phyloP scores from a whole-genome alignment of 1,140 invertebrate genomes.

The Papilio polyxenes region DNA sequence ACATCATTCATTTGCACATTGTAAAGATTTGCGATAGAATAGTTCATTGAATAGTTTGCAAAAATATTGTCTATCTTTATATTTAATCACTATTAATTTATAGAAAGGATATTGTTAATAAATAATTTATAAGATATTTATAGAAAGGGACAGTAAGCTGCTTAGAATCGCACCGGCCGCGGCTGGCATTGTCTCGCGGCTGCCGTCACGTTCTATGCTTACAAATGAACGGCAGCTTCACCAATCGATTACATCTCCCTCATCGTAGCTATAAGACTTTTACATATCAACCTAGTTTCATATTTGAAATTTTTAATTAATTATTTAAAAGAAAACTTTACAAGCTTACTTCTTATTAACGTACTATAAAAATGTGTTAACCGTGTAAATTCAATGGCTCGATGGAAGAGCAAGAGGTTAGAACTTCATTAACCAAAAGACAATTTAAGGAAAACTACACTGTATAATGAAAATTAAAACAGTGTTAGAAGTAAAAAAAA shows the following conservation, averaged over 20 bases:
- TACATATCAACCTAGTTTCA: background rate
- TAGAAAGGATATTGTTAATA: background rate
- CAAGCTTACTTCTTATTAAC: no score
- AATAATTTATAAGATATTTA: background rate
- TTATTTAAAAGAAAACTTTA: no score
- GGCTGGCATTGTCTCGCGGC: background rate
- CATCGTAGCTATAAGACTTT: background rate
- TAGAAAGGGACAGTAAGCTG: constrained; percentile 3
- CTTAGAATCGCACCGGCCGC: background rate
- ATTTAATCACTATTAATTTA: background rate
- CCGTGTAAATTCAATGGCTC: no score
- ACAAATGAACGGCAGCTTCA: background rate
- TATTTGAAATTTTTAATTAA: background rate
- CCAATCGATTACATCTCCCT: background rate
- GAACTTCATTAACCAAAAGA: no score
- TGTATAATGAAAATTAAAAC: no score
- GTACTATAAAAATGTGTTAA: no score
- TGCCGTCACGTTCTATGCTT: background rate
- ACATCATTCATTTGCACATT: no score
- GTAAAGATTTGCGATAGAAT: no score
- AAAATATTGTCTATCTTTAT: background rate
- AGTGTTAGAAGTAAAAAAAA: no score
- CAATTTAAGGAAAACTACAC: no score
- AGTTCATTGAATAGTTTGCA: no score
- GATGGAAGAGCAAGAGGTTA: no score